Evolutionary conservation across 2,113 vertebrate species (phyloP).

Genomic region (Xiphophorus maculatus): DNA sequence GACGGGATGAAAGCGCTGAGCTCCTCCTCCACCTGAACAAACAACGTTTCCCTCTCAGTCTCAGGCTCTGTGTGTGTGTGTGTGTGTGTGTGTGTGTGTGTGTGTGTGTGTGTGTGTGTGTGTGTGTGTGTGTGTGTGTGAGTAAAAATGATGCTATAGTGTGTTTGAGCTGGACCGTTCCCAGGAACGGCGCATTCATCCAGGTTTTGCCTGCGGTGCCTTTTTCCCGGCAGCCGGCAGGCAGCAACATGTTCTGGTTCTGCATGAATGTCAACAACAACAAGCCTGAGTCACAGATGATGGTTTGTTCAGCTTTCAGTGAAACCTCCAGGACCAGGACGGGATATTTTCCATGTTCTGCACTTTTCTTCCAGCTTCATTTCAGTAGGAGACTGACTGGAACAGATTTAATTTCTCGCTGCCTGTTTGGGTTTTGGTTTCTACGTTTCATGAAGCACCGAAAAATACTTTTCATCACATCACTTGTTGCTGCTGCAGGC

Average conservation of each 20-base stretch:
- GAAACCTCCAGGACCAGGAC: background rate
- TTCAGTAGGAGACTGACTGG: too few species aligned
- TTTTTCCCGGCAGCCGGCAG: background rate
- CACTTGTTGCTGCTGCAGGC: too few species aligned
- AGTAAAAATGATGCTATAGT: background rate
- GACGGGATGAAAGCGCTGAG: background rate
- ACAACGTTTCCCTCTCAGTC: background rate
- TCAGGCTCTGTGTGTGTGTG: background rate
- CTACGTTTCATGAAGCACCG: too few species aligned
- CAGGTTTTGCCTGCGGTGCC: background rate
- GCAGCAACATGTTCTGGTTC: background rate
- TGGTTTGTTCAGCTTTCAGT: background rate
- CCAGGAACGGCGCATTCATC: background rate
- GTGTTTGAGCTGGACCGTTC: constrained; percentile 3
- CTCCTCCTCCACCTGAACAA: constrained; percentile 13
- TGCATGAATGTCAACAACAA: background rate
- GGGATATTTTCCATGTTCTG: too few species aligned
- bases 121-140: background rate
- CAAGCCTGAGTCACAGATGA: background rate
- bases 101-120: background rate
- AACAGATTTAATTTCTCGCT: too few species aligned
- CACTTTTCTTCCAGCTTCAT: too few species aligned
- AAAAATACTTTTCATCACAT: too few species aligned
- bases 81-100: too few species aligned
- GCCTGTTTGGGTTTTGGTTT: too few species aligned